phyloP scores from a whole-genome alignment of 2,888 invertebrate species.

The Periphyllus acericola region DNA sequence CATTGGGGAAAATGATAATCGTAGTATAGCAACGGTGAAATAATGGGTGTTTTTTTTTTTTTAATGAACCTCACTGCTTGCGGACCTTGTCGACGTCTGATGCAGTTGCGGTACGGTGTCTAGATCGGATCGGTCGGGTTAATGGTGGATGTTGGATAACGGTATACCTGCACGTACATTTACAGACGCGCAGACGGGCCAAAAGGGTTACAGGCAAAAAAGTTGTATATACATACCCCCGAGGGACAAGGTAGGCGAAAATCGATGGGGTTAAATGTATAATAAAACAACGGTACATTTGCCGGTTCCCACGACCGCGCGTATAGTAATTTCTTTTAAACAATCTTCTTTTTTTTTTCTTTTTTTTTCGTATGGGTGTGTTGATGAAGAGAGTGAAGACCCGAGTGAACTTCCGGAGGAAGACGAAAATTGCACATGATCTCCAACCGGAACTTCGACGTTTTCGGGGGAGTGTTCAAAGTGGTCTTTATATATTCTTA shows the following conservation, averaged over 20 bases:
- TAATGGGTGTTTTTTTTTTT: slow-evolving; percentile 55
- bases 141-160: slow-evolving; percentile 47
- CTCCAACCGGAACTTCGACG: slow-evolving; percentile 33
- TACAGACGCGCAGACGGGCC: slow-evolving; percentile 22
- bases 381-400: background rate
- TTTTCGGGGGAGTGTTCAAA: slow-evolving; percentile 25
- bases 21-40: slow-evolving; percentile 15
- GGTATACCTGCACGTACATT: slow-evolving; percentile 5
- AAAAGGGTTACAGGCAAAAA: slow-evolving; percentile 59
- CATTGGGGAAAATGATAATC: slow-evolving; percentile 38
- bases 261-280: slow-evolving; percentile 33
- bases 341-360: background rate
- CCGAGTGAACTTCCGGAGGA: slow-evolving; percentile 37
- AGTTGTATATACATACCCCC: slow-evolving; percentile 13
- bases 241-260: slow-evolving; percentile 47
- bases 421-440: slow-evolving; percentile 37
- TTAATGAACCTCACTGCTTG: slow-evolving; percentile 46
- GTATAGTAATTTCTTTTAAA: background rate
- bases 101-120: slow-evolving; percentile 9
- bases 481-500: background rate
- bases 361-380: background rate
- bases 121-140: slow-evolving; percentile 44
- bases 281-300: slow-evolving; percentile 57
- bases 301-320: slow-evolving; percentile 59
- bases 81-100: slow-evolving; percentile 30